These are phyloP conservation scores for Drosophila kanapiae DNA, from an alignment of 1,140 invertebrate genomes.

Conservation along the genomic window DNA sequence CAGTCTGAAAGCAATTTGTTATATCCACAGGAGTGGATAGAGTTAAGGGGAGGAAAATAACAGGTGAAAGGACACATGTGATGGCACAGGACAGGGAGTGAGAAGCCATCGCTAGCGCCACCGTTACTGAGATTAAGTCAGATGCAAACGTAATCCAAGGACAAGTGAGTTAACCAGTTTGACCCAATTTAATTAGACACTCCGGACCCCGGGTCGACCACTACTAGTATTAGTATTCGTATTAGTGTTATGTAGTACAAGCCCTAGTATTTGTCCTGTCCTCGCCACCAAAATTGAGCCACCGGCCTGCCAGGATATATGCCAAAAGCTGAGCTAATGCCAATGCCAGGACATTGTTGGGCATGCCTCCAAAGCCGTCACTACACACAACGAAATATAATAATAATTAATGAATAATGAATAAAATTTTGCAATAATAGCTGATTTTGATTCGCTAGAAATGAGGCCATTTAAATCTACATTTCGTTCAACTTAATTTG, in stretches of 20 bases:
- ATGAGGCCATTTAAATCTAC: too few species aligned
- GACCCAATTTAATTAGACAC: slow-evolving; percentile 83
- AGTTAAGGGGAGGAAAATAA: neutral
- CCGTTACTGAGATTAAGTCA: slow-evolving; percentile 65
- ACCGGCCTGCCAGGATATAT: slow-evolving; percentile 18
- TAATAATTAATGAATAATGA: too few species aligned
- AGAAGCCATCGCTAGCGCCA: neutral
- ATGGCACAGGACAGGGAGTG: neutral
- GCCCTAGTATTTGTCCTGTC: slow-evolving; percentile 67
- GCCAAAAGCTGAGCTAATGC: slow-evolving; percentile 39
- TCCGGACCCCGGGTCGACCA: slow-evolving; percentile 12
- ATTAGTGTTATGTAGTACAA: slow-evolving; percentile 47
- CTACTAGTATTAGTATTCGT: slow-evolving; percentile 47
- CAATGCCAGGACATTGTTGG: slow-evolving; percentile 30
- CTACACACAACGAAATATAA: neutral
- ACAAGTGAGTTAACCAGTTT: slow-evolving; percentile 81
- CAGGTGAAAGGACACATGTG: slow-evolving; percentile 16
- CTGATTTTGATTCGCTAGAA: too few species aligned
- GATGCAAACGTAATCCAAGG: slow-evolving; percentile 81
- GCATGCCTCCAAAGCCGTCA: neutral
- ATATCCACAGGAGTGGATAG: slow-evolving; percentile 29
- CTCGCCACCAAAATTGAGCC: slow-evolving; percentile 67
- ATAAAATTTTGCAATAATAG: too few species aligned
- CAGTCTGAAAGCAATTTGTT: slow-evolving; percentile 68
- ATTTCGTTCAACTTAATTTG: too few species aligned